phyloP scores from a whole-genome alignment of 2,797 vertebrate species.

The Alosa sapidissima region DNA sequence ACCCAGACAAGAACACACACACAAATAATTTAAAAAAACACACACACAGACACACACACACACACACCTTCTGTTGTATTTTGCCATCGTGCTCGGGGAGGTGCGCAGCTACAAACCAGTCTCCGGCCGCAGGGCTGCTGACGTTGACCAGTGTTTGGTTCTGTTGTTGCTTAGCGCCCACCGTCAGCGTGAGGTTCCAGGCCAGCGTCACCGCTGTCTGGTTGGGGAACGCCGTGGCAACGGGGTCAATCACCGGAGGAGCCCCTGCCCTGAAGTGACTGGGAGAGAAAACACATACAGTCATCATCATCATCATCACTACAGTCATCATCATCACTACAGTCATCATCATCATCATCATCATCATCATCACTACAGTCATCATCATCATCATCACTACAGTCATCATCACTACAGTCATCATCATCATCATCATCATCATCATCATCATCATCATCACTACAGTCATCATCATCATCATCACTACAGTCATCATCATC shows the following conservation, averaged over 20 bases:
- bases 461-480: no score
- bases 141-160: constrained; percentile 83
- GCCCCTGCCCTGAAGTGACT: constrained; percentile 88
- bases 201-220: constrained; percentile 71
- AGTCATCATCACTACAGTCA: no score
- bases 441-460: no score
- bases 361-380: no score
- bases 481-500: no score
- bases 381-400: no score
- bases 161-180: constrained; percentile 60
- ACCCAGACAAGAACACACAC: not conserved
- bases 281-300: not conserved
- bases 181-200: constrained; percentile 72
- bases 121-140: constrained; percentile 80
- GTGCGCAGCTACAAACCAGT: constrained; percentile 91
- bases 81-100: constrained; percentile 86
- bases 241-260: constrained; percentile 89
- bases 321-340: no score
- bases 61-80: constrained; percentile 84
- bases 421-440: no score
- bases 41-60: constrained; percentile 9
- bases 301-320: no score
- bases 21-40: not conserved
- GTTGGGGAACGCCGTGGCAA: constrained; percentile 77
- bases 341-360: no score